phyloP scores from a whole-genome alignment of 2,797 vertebrate genomes.

The Psittacula derbiana region DNA sequence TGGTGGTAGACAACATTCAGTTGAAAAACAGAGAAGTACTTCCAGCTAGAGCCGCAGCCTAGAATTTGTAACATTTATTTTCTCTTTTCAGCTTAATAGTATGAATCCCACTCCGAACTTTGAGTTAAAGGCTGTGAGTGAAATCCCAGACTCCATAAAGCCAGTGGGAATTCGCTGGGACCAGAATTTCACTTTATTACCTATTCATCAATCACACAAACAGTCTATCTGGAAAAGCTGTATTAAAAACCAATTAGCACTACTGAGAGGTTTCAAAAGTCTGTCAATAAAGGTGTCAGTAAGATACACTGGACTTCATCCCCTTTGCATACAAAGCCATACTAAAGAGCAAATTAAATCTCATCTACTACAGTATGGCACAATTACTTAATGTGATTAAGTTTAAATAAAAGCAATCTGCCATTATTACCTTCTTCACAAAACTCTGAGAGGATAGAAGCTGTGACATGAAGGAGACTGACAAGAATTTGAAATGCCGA shows the following conservation, averaged over 20 bases:
- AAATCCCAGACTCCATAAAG: neutral
- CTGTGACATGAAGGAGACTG: conserved; percentile 89
- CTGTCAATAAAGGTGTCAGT: neutral
- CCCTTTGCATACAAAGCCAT: neutral
- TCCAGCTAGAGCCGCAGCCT: neutral
- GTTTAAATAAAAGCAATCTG: neutral
- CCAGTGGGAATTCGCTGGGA: neutral
- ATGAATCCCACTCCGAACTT: neutral
- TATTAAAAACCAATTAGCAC: neutral
- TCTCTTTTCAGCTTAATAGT: neutral
- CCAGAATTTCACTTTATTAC: neutral
- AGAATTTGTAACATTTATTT: neutral
- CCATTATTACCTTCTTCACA: conserved; percentile 84
- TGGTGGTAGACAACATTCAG: neutral
- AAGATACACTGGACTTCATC: neutral
- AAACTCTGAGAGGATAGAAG: conserved; percentile 86
- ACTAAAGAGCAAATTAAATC: neutral
- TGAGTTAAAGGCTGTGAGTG: neutral
- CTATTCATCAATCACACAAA: neutral
- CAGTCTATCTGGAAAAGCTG: neutral
- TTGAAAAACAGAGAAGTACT: neutral
- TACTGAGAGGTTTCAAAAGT: neutral
- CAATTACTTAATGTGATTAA: neutral
- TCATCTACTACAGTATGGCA: neutral
- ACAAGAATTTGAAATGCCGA: conserved; percentile 91